Conservation (phyloP, 2,797 vertebrate genomes). For the Mus minutoides region DNA sequence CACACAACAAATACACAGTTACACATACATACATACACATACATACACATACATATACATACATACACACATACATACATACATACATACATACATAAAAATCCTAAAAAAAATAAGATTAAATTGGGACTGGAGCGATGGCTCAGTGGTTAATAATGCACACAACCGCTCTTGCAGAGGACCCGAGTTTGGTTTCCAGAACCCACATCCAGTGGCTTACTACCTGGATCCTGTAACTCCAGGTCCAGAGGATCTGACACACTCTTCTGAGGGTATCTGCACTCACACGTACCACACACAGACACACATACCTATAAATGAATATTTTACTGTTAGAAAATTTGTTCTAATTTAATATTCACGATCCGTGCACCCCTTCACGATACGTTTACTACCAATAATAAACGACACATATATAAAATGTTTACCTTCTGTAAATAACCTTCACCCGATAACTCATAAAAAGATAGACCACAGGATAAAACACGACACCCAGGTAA, state of each 20-base stretch:
- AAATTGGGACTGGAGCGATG: neutral
- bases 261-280: neutral
- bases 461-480: no score
- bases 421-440: no score
- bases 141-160: neutral
- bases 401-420: no score
- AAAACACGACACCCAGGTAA: no score
- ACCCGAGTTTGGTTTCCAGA: neutral
- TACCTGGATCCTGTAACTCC: neutral
- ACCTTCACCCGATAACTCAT: no score
- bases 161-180: neutral
- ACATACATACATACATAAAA: neutral
- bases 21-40: neutral
- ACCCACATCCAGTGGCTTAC: neutral
- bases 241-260: neutral
- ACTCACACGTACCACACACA: neutral
- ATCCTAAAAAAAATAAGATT: neutral
- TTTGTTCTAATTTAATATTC: no score
- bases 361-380: no score
- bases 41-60: no score
- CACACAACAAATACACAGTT: neutral
- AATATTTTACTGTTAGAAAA: no score
- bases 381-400: no score
- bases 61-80: neutral
- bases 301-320: neutral